These are phyloP conservation scores for Babylonia areolata DNA, from an alignment of 1,140 invertebrate genomes.

Conservation along the genomic window DNA sequence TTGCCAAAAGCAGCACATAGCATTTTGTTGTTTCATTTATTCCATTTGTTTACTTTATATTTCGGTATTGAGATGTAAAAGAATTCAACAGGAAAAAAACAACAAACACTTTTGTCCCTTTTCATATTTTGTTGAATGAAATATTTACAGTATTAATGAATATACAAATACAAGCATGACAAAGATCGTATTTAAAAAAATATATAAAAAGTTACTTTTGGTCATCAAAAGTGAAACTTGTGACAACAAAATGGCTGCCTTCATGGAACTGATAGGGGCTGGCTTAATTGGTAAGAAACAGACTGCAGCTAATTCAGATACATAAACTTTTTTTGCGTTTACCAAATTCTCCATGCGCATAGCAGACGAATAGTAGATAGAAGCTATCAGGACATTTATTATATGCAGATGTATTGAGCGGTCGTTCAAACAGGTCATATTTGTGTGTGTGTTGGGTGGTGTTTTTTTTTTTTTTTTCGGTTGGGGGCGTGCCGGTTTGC, in stretches of 20 bases:
- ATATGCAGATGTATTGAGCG: no score
- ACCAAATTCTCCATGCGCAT: no score
- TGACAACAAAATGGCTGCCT: conserved; percentile 34
- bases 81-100: neutral
- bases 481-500: neutral
- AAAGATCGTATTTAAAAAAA: no score
- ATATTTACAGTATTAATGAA: neutral
- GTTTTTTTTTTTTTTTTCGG: neutral
- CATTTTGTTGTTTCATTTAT: no score
- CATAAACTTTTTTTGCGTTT: no score
- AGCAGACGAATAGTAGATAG: no score
- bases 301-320: no score
- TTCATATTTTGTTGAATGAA: neutral
- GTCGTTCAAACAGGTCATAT: neutral
- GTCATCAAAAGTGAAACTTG: neutral
- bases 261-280: conserved; percentile 32
- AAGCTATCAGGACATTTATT: no score
- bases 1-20: no score
- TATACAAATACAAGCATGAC: neutral
- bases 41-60: no score
- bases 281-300: conserved; percentile 40
- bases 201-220: neutral
- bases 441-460: no score
- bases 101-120: neutral
- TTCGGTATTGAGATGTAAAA: neutral